Evolutionary conservation across 2,888 invertebrate species (phyloP).

Genomic region (Andrena minutula): DNA sequence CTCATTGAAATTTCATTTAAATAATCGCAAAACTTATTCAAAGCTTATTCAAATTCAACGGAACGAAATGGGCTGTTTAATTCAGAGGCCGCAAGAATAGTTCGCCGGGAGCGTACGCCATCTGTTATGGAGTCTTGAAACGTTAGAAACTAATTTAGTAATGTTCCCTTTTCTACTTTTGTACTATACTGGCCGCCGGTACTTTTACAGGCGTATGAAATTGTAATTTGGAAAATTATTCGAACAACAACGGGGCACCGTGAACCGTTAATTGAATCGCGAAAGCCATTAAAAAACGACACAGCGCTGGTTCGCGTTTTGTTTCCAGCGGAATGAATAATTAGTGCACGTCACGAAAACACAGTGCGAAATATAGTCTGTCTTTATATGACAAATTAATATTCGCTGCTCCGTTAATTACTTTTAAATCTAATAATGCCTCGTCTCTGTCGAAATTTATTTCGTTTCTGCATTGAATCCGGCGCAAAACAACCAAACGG

Average conservation of each 20-base stretch:
- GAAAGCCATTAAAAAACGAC: neutral
- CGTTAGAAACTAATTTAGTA: constrained; percentile 45
- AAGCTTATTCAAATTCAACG: constrained; percentile 59
- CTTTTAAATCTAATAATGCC: constrained; percentile 36
- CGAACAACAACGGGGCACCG: neutral
- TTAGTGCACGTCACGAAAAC: constrained; percentile 11
- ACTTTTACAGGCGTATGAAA: neutral
- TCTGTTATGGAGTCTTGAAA: constrained; percentile 28
- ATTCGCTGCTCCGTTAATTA: constrained; percentile 30
- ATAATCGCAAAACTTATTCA: constrained; percentile 57
- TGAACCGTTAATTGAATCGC: constrained; percentile 17
- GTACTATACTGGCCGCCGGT: no score
- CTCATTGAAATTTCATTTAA: constrained; percentile 62
- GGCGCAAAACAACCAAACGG: constrained; percentile 14
- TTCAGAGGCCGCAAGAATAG: constrained; percentile 36
- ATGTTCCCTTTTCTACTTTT: neutral
- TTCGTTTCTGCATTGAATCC: constrained; percentile 16
- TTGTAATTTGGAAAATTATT: constrained; percentile 3
- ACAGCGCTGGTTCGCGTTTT: neutral
- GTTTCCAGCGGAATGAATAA: constrained; percentile 25
- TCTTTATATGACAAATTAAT: constrained; percentile 21
- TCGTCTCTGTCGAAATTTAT: constrained; percentile 18
- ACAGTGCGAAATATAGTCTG: neutral
- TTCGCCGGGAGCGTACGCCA: constrained; percentile 17
- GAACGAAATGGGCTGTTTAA: constrained; percentile 43